A percentile compares a stretch with the other conserved stretches of the same genome.
Evolutionary conservation across 2,113 vertebrate genomes (phyloP).

Genomic region (Acanthisitta chloris): DNA sequence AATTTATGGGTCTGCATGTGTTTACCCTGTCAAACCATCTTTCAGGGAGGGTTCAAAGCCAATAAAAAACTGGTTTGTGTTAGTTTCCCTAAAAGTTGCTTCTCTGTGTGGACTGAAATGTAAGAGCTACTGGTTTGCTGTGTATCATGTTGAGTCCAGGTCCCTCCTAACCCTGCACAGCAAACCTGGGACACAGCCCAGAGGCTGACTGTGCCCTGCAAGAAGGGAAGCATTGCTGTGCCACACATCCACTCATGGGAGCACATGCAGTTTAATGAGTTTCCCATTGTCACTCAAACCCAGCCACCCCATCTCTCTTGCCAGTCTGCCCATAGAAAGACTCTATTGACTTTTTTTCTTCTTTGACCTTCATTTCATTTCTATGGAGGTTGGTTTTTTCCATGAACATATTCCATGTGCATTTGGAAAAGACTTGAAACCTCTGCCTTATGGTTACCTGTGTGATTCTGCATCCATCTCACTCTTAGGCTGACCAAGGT

Average conservation of each 20-base stretch:
- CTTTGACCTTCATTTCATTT: not conserved
- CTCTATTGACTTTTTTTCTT: not conserved
- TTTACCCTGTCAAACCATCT: conserved; percentile 21
- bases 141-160: not conserved
- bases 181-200: not conserved
- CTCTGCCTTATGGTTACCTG: not conserved
- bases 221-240: not conserved
- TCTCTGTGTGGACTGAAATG: accelerated
- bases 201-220: not conserved
- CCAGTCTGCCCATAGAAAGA: not conserved
- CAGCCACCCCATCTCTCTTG: not conserved
- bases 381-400: not conserved
- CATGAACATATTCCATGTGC: accelerated
- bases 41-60: conserved; percentile 17
- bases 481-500: not conserved
- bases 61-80: not conserved
- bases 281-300: not conserved
- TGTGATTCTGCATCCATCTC: not conserved
- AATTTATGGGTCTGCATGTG: conserved; percentile 40
- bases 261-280: accelerated
- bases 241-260: not conserved
- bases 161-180: not conserved
- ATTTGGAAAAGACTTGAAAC: not conserved
- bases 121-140: not conserved
- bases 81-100: not conserved